These are phyloP conservation scores for Heliconius aoede DNA, from an alignment of 2,888 invertebrate genomes.

Conservation along the genomic window DNA sequence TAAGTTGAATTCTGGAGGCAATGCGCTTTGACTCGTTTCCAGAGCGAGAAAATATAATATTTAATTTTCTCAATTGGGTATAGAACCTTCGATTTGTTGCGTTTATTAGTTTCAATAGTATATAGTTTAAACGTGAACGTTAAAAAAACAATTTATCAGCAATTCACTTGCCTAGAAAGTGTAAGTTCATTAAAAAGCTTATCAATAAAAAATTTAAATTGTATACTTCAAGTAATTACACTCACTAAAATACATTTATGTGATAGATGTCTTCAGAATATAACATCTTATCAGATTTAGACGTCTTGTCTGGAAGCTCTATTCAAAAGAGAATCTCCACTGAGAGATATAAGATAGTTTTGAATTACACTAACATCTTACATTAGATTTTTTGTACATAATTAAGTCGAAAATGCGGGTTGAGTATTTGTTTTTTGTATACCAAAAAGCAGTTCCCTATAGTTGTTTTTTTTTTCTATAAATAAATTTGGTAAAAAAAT, in stretches of 20 bases:
- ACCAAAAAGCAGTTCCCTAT: not conserved
- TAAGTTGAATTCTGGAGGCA: no score
- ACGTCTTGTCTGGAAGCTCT: not conserved
- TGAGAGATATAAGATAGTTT: not conserved
- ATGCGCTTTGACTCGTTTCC: no score
- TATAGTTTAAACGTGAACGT: no score
- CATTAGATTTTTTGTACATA: not conserved
- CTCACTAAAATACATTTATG: not conserved
- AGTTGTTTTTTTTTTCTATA: not conserved
- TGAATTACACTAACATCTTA: not conserved
- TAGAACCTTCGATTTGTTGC: no score
- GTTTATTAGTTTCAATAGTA: no score
- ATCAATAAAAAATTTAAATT: not conserved
- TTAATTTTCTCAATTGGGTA: no score
- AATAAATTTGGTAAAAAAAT: no score
- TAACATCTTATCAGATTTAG: not conserved
- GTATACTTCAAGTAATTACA: not conserved
- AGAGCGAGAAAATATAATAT: no score
- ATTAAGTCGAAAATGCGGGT: not conserved
- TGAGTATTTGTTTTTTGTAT: not conserved
- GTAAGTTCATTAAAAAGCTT: not conserved
- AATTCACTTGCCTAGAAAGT: not conserved
- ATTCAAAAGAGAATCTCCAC: not conserved
- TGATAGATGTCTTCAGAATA: conserved; percentile 1
- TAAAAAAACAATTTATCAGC: no score